Base-by-base conservation (phyloP, 1,140 invertebrate genomes). In the Drosophila pruinosa region DNA sequence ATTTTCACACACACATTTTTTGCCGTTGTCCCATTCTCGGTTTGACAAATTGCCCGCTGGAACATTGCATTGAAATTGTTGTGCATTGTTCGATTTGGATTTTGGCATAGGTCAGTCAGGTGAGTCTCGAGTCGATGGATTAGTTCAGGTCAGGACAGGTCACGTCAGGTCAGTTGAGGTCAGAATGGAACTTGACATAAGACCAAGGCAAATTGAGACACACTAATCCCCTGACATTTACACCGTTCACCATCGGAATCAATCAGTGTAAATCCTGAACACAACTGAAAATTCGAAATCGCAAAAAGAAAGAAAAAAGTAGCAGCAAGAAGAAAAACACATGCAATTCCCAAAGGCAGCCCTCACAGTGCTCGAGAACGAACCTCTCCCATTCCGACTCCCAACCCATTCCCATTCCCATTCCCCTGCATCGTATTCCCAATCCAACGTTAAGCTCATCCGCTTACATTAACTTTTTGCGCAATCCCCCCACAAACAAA, bases 401-500 rank as follows among this genome's bases (percentile, higher is more conserved):
- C 10, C 28, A 31, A n/a, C 5, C 10, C 26, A 28, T 28, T n/a
- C n/a, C 31, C 6, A n/a, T n/a, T 4, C 31, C n/a, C 2, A 4
- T 6, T 8, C n/a, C 26, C 10, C n/a, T 12, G 2, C 31, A 34
- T 31, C 31, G 5, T 41, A 22, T 14, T 17, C 21, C 8, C 31
- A 10, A 39, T 10, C 45, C 50, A 41, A 17, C 34, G 38, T 61
- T 71, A 56, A 56, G 36, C 56, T 72, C 52, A 72, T 75, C 59
- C 59, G 61, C 72, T 71, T 64, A 70, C 45, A 64, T 58, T 39
- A 58, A 64, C 43, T 68, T 68, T 73, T 57, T 69, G 21, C 52
- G 6, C 58, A 58, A 48, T 39, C 4, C 31, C 24, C 48, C 50
- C 6, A 34, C 38, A 69, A 47, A 62, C 38, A 47, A 17, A 53